Evolutionary conservation across 2,888 invertebrate genomes (phyloP).

Genomic region (Rhodophaea formosa): DNA sequence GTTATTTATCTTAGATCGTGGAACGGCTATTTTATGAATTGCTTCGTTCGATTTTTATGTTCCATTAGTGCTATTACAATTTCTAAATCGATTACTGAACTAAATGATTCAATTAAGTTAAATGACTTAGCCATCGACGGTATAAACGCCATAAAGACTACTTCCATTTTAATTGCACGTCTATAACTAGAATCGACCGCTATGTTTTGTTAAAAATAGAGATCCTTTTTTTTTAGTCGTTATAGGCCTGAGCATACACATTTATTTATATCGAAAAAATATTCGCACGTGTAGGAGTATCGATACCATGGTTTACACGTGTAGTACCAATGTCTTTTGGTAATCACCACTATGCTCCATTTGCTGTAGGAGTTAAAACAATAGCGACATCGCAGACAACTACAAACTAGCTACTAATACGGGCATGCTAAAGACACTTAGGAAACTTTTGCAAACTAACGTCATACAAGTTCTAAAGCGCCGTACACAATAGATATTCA

Average conservation of each 20-base stretch:
- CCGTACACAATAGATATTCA: slow-evolving; percentile 15
- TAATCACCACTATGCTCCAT: slow-evolving; percentile 19
- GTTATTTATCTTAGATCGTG: no score
- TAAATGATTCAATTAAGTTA: neutral
- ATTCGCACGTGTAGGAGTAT: neutral
- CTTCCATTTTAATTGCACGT: no score
- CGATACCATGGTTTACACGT: no score
- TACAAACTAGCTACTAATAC: slow-evolving; percentile 19
- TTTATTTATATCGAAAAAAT: no score
- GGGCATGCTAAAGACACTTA: slow-evolving; percentile 11
- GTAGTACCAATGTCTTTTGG: slow-evolving; percentile 5
- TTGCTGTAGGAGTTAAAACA: slow-evolving; percentile 19
- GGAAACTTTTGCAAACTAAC: neutral
- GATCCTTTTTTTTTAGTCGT: no score
- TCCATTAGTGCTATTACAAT: neutral
- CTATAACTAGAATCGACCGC: no score
- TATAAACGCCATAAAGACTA: no score
- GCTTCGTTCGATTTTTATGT: neutral
- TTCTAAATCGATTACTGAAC: neutral
- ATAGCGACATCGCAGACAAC: slow-evolving; percentile 9
- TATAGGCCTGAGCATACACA: no score
- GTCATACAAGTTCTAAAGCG: slow-evolving; percentile 16
- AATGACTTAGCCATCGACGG: no score
- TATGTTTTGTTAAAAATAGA: no score
- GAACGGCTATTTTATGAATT: no score